Percentiles rank a stretch among this genome's conserved stretches.
phyloP scores from a whole-genome alignment of 2,797 vertebrate genomes.

The Microctenopoma stevenorrisi region DNA sequence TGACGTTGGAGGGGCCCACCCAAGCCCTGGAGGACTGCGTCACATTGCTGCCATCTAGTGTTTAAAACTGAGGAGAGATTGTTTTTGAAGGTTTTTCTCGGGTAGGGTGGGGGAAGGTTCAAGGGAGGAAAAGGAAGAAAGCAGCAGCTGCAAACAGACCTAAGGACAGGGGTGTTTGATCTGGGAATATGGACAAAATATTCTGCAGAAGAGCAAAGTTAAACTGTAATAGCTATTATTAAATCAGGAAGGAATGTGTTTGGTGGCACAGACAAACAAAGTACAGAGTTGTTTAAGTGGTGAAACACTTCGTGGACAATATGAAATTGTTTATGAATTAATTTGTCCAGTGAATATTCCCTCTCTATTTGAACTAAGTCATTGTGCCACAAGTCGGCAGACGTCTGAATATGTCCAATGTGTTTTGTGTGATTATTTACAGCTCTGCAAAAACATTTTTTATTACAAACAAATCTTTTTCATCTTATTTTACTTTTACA shows the following conservation, averaged over 20 bases:
- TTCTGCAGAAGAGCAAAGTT: not conserved
- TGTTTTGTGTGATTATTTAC: conserved; percentile 2
- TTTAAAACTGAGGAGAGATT: not conserved
- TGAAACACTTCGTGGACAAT: too few species aligned
- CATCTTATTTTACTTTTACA: too few species aligned
- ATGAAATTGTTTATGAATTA: too few species aligned
- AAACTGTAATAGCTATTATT: not conserved
- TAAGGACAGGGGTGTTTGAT: too few species aligned
- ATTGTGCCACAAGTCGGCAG: conserved; percentile 6
- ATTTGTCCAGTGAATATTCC: conserved; percentile 6
- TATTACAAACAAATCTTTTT: conserved; percentile 9
- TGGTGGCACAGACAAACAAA: not conserved
- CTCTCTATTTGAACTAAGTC: not conserved
- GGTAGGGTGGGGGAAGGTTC: too few species aligned
- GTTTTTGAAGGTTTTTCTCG: too few species aligned
- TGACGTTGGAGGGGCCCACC: conserved; percentile 52
- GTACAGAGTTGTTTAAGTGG: too few species aligned
- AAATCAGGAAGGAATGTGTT: conserved; percentile 4
- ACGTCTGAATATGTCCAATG: conserved; percentile 1
- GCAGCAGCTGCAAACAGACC: too few species aligned
- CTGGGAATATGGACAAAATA: not conserved
- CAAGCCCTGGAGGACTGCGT: conserved; percentile 19
- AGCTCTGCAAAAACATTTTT: conserved; percentile 5
- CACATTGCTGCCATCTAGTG: conserved; percentile 73
- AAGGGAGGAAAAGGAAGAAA: too few species aligned